Base-by-base conservation (phyloP, 1,140 invertebrate species). In the Dendrolimus punctatus region DNA sequence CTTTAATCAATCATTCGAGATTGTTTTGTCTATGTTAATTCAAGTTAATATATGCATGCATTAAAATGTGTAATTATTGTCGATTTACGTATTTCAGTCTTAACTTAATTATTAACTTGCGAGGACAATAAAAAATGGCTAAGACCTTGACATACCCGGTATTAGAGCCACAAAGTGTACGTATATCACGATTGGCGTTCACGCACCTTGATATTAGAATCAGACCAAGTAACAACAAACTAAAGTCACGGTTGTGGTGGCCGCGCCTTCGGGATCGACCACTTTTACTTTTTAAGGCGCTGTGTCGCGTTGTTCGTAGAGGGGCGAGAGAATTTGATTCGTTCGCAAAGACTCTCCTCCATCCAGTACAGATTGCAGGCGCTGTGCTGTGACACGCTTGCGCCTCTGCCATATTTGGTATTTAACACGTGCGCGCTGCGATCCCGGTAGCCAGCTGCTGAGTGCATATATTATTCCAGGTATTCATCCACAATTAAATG, bases 241-340 rank as follows among this genome's bases (percentile, higher is more conserved):
- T 46, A 48, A 55, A 68, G 64, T 63, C 66, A 69, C 59, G 71
- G 64, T 55, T 73, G 57, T 55, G 51, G 58, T 55, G 42, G 60
- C 71, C 76, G 70, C 74, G 70, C 80, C 76, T 82, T 71, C 68
- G 71, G 77, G 77, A 77, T 69, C 57, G 62, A 69, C 66, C 73
- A 83, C 80, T 83, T 83, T 83, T 83, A 83, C 80, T 83, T 79
- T 23, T 82, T 68, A 66, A 72, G 62, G 65, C 73, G 62, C 57
- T 59, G 49, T 55, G 55, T 55, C 57, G 53, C 38, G 39, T 23
- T 51, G 7, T 44, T 39, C 52, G 73, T 71, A 76, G 76, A 59
- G 77, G 77, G 77, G 75, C 70, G 67, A 61, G 64, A 68, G 59
- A 64, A 57, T 71, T 74, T 61, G 62, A 57, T 58, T 62, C 47